Evolutionary conservation across 2,888 invertebrate species (phyloP).

Genomic region (Sphaerophoria rueppellii): DNA sequence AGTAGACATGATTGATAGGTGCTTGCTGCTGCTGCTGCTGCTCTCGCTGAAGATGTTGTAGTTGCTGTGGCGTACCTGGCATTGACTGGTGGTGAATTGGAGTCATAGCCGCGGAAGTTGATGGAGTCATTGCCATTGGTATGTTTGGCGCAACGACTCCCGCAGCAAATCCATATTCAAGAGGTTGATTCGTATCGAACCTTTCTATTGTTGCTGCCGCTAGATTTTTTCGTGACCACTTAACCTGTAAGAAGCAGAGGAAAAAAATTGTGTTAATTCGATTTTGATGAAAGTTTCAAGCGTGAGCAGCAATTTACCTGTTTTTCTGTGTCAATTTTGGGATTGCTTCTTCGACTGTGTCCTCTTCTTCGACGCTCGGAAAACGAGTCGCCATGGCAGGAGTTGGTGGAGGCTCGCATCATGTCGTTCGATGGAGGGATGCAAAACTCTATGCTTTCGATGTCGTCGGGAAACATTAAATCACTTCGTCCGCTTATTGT

Average conservation of each 20-base stretch:
- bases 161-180: slow-evolving; percentile 81
- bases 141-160: slow-evolving; percentile 78
- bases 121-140: slow-evolving; percentile 52
- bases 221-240: slow-evolving; percentile 86
- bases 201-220: slow-evolving; percentile 86
- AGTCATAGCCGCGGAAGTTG: slow-evolving; percentile 42
- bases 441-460: slow-evolving; percentile 81
- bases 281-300: neutral
- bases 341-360: slow-evolving; percentile 80
- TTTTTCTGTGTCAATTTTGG: slow-evolving; percentile 81
- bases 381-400: slow-evolving; percentile 78
- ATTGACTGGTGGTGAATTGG: slow-evolving; percentile 62
- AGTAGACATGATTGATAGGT: slow-evolving; percentile 85
- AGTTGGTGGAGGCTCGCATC: slow-evolving; percentile 76
- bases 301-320: slow-evolving; percentile 76
- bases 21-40: slow-evolving; percentile 72
- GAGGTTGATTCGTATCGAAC: slow-evolving; percentile 83
- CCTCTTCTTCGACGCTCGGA: slow-evolving; percentile 80
- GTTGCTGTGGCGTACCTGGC: slow-evolving; percentile 77
- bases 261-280: neutral
- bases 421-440: slow-evolving; percentile 77
- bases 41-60: slow-evolving; percentile 69
- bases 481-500: slow-evolving; percentile 78
- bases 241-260: slow-evolving; percentile 80
- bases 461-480: slow-evolving; percentile 80